Evolutionary conservation across 2,113 vertebrate species (phyloP).

Genomic region (Siphamia tubifer): DNA sequence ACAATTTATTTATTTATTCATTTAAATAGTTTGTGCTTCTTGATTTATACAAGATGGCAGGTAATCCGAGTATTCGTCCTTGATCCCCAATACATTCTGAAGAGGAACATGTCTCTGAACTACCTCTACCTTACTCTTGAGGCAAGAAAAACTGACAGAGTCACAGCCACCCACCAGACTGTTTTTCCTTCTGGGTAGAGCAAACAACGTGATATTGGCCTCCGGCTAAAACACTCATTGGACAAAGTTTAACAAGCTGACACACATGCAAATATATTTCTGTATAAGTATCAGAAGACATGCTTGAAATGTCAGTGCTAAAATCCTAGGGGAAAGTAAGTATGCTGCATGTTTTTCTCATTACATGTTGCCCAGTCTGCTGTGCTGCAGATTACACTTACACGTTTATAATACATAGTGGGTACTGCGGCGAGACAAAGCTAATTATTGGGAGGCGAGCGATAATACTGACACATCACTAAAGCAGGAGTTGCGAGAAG

Average conservation of each 20-base stretch:
- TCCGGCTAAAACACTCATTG: conserved; percentile 28
- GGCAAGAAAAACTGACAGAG: no score
- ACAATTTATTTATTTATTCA: conserved; percentile 39
- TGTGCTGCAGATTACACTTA: conserved; percentile 33
- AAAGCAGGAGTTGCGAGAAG: conserved; percentile 35
- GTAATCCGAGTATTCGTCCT: neutral
- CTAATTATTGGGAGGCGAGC: conserved; percentile 56
- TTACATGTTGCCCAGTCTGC: conserved; percentile 39
- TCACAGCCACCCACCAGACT: no score
- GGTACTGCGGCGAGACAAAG: conserved; percentile 46
- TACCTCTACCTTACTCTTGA: no score
- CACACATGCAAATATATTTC: neutral
- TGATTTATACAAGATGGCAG: neutral
- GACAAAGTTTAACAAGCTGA: conserved; percentile 36
- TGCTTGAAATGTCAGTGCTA: conserved; percentile 12
- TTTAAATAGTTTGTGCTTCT: conserved; percentile 1
- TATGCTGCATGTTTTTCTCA: conserved; percentile 33
- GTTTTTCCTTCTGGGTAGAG: no score
- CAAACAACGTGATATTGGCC: conserved; percentile 30
- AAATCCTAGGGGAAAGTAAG: neutral
- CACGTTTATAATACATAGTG: conserved; percentile 39
- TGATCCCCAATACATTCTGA: neutral
- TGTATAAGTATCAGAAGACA: conserved; percentile 6
- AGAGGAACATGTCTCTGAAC: conserved; percentile 3
- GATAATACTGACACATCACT: conserved; percentile 68